Evolutionary conservation across 2,113 vertebrate genomes (phyloP), one percentile per base, ranked within the genome.

Genomic region (Mormyrus lacerda): DNA sequence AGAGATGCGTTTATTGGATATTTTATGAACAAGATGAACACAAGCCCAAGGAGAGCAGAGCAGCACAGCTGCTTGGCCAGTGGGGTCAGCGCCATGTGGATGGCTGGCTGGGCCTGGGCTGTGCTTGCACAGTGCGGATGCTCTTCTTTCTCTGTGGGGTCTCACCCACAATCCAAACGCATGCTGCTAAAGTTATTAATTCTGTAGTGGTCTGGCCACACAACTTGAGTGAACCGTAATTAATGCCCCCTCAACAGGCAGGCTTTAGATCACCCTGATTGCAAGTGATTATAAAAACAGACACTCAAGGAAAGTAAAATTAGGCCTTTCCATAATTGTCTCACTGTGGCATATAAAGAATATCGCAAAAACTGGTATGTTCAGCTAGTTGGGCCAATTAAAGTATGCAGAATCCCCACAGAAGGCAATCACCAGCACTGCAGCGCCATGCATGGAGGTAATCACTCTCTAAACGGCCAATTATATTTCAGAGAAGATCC

Each of bases 401-500:
- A 61, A 53, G 65, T 47, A 47, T 48, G 9, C 69, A 17, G 69
- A 88, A 89, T 79, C 35, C 9, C 17, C 13, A 19, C 10, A 79
- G 31, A 42, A 79, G 15, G 73, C 24, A 76, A 27, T 27, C 39
- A 2, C 31, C 45, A 39, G 48, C 35, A 31, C 5, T 15, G 45
- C 15, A 42, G n/a, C 44, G 4, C 8, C 44, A 15, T 51, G 45
- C 91, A 91, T 94, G 92, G 87, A 85, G 93, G 94, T 95, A 95
- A 96, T 95, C 93, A 93, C 93, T 94, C 93, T 92, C 94, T 93
- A 95, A 95, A 95, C 94, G 93, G 94, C 94, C 92, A 86, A 58
- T 89, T 92, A 90, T 89, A 91, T 94, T 94, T 94, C 93, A 93
- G 93, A 91, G 90, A 91, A 90, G 91, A 94, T 94, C 91, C 89